phyloP scores from a whole-genome alignment of 1,140 invertebrate genomes.

The Brachionus koreanus region DNA sequence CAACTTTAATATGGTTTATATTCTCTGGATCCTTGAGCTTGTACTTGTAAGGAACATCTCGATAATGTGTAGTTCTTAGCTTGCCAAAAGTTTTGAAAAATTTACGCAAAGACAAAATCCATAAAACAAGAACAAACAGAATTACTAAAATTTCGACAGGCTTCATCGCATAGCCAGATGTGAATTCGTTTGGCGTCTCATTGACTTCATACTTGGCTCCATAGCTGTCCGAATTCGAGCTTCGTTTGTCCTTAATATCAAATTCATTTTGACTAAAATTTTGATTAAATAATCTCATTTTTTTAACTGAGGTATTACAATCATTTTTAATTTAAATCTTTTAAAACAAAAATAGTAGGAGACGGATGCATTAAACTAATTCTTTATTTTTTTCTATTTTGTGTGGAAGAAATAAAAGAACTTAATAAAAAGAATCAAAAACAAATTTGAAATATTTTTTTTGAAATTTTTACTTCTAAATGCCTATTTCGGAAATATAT shows the following conservation, averaged over 20 bases:
- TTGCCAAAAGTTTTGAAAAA: slow-evolving; percentile 32
- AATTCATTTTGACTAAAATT: neutral
- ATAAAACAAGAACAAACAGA: neutral
- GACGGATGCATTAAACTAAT: neutral
- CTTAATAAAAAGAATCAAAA: neutral
- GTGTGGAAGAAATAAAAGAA: neutral
- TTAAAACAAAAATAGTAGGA: neutral
- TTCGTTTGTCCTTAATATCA: neutral
- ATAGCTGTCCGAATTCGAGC: neutral
- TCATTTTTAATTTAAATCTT: neutral
- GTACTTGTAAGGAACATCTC: slow-evolving; percentile 35
- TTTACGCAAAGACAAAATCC: slow-evolving; percentile 15
- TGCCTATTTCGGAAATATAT: neutral
- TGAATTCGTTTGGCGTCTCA: slow-evolving; percentile 34
- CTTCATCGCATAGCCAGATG: slow-evolving; percentile 18
- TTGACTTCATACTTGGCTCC: neutral
- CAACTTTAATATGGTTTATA: slow-evolving; percentile 6
- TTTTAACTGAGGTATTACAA: neutral
- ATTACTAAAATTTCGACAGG: slow-evolving; percentile 32
- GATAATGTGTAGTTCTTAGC: slow-evolving; percentile 42
- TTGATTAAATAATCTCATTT: neutral
- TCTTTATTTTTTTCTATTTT: neutral
- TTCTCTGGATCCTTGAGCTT: slow-evolving; percentile 39
- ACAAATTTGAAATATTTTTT: neutral
- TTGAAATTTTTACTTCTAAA: neutral